Evolutionary conservation across 2,113 vertebrate genomes (phyloP).

Genomic region (Chamaea fasciata): DNA sequence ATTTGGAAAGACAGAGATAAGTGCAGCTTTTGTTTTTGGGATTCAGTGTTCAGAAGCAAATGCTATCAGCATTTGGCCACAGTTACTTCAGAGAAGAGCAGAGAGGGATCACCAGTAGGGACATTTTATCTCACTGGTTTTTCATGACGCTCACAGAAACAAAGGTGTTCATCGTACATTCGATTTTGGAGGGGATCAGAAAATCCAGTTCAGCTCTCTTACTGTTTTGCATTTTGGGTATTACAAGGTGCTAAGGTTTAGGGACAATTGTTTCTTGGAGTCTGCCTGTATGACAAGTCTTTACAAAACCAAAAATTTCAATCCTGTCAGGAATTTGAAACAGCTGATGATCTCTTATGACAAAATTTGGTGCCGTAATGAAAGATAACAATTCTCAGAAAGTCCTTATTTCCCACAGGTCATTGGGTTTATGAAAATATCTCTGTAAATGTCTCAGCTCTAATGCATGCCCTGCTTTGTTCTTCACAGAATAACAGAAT

Average conservation of each 20-base stretch:
- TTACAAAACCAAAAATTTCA: background rate
- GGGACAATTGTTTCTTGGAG: background rate
- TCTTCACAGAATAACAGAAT: background rate
- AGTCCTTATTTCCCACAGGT: background rate
- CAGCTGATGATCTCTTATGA: background rate
- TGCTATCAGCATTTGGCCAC: background rate
- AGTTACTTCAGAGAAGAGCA: background rate
- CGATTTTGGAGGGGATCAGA: background rate
- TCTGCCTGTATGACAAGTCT: background rate
- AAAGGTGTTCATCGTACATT: background rate
- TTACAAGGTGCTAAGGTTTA: background rate
- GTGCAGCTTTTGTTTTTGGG: accelerated
- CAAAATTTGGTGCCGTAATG: background rate
- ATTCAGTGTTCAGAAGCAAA: background rate
- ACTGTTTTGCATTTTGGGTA: background rate
- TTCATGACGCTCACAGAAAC: background rate
- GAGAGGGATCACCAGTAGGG: background rate
- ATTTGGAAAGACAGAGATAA: background rate
- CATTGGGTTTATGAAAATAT: background rate
- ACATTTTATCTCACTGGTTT: background rate
- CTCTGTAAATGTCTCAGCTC: background rate
- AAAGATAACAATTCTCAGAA: background rate
- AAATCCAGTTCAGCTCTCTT: background rate
- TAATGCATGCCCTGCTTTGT: background rate
- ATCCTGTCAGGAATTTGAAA: background rate